Conservation (phyloP, 2,888 invertebrate species). For the Hirtodrosophila confusa region DNA sequence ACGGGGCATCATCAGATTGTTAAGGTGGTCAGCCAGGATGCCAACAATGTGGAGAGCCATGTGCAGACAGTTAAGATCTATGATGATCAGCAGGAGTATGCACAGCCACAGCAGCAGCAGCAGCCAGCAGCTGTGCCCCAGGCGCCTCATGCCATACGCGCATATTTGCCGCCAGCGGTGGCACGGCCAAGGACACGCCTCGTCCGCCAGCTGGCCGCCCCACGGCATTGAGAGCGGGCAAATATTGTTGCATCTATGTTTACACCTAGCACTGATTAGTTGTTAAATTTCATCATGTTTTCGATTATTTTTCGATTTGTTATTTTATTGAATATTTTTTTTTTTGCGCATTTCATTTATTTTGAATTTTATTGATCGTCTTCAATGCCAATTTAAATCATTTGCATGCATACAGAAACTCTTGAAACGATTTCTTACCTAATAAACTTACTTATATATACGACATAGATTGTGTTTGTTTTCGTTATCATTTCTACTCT, state of each 20-base stretch:
- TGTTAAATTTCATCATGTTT: slow-evolving; percentile 49
- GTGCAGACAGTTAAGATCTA: slow-evolving; percentile 81
- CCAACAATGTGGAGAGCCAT: slow-evolving; percentile 55
- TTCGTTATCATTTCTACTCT: background rate
- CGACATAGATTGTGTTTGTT: slow-evolving; percentile 44
- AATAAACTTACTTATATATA: slow-evolving; percentile 64
- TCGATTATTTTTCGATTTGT: background rate
- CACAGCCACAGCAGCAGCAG: slow-evolving; percentile 3
- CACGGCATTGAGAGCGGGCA: slow-evolving; percentile 15
- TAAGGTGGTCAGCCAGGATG: slow-evolving; percentile 70
- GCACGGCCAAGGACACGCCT: slow-evolving; percentile 55
- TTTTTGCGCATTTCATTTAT: background rate
- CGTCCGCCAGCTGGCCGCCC: slow-evolving; percentile 30
- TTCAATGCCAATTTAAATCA: too few species aligned
- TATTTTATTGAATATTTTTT: slow-evolving; percentile 7
- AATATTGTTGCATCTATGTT: background rate
- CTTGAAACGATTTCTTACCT: slow-evolving; percentile 56
- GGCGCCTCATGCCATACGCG: slow-evolving; percentile 12
- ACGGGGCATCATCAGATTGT: slow-evolving; percentile 77
- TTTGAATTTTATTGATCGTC: slow-evolving; percentile 16
- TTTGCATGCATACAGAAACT: background rate
- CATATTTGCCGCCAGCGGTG: slow-evolving; percentile 58
- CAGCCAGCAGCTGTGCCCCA: slow-evolving; percentile 2
- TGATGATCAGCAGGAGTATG: slow-evolving; percentile 61
- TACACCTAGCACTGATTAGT: slow-evolving; percentile 69